Percentiles rank a stretch among this genome's conserved stretches.
Evolutionary conservation across 2,888 invertebrate genomes (phyloP).

Genomic region (Lymantria dispar): DNA sequence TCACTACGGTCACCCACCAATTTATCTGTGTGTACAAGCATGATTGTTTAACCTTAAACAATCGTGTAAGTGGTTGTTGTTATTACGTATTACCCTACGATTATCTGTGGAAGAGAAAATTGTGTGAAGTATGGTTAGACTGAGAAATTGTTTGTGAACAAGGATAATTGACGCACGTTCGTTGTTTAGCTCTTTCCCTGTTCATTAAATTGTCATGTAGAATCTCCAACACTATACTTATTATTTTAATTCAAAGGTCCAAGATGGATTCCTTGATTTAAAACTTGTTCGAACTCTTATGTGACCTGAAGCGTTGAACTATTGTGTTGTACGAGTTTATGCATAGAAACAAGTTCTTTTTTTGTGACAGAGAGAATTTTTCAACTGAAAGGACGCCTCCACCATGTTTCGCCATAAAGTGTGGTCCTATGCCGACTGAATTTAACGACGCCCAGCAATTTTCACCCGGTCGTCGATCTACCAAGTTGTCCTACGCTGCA

Average conservation of each 20-base stretch:
- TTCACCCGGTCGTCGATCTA: no score
- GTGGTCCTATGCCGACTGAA: no score
- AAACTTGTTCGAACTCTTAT: neutral
- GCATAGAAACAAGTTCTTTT: no score
- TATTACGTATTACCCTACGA: slow-evolving; percentile 26
- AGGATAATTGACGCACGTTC: slow-evolving; percentile 33
- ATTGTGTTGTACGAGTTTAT: no score
- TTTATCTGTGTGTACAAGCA: slow-evolving; percentile 22
- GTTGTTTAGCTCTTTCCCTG: slow-evolving; percentile 21
- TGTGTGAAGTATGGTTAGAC: slow-evolving; percentile 36
- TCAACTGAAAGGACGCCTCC: no score
- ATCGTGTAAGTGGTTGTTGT: slow-evolving; percentile 49
- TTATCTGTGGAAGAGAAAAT: slow-evolving; percentile 41
- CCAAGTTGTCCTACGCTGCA: no score
- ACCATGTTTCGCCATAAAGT: no score
- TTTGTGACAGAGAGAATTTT: no score
- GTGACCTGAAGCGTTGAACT: neutral
- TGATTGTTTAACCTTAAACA: slow-evolving; percentile 47
- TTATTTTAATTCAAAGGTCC: neutral
- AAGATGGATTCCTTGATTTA: neutral
- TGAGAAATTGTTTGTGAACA: slow-evolving; percentile 46
- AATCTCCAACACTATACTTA: slow-evolving; percentile 15
- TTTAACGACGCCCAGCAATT: no score
- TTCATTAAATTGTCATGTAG: slow-evolving; percentile 25
- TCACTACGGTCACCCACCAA: slow-evolving; percentile 43